phyloP scores from a whole-genome alignment of 2,888 invertebrate genomes.

The Agrochola litura region DNA sequence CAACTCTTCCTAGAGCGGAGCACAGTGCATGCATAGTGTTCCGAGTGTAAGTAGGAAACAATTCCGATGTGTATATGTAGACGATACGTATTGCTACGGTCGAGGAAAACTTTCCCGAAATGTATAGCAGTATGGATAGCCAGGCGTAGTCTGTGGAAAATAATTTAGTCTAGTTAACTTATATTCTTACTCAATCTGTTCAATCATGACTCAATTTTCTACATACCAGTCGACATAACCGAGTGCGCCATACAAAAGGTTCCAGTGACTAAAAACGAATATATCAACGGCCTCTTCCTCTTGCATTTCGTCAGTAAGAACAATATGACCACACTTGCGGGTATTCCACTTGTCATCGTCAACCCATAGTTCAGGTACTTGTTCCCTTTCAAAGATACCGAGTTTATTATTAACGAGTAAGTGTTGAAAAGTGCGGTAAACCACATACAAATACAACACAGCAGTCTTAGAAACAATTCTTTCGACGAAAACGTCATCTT shows the following conservation, averaged over 20 bases:
- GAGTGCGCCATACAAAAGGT: conserved; percentile 55
- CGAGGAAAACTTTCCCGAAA: conserved; percentile 68
- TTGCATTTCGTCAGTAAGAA: conserved; percentile 87
- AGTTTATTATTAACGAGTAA: conserved; percentile 92
- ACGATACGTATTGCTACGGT: conserved; percentile 70
- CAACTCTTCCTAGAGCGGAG: conserved; percentile 74
- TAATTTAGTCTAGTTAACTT: background rate
- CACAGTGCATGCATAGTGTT: conserved; percentile 77
- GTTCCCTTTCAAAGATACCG: conserved; percentile 93
- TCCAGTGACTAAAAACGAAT: conserved; percentile 52
- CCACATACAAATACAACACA: conserved; percentile 78
- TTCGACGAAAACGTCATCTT: conserved; percentile 69
- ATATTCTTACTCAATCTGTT: background rate
- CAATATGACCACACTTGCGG: conserved; percentile 89
- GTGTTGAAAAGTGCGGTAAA: conserved; percentile 85
- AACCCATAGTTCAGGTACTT: conserved; percentile 93
- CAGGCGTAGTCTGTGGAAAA: conserved; percentile 46
- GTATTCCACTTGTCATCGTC: conserved; percentile 90
- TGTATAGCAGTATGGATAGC: conserved; percentile 67
- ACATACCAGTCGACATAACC: conserved; percentile 53
- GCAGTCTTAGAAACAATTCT: conserved; percentile 72
- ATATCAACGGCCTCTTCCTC: conserved; percentile 83
- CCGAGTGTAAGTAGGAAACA: conserved; percentile 76
- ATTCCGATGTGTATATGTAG: conserved; percentile 75
- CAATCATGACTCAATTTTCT: background rate